A percentile compares a stretch with the other conserved stretches of the same genome.
Evolutionary conservation across 2,113 vertebrate species (phyloP).

Genomic region (Rostratula benghalensis): DNA sequence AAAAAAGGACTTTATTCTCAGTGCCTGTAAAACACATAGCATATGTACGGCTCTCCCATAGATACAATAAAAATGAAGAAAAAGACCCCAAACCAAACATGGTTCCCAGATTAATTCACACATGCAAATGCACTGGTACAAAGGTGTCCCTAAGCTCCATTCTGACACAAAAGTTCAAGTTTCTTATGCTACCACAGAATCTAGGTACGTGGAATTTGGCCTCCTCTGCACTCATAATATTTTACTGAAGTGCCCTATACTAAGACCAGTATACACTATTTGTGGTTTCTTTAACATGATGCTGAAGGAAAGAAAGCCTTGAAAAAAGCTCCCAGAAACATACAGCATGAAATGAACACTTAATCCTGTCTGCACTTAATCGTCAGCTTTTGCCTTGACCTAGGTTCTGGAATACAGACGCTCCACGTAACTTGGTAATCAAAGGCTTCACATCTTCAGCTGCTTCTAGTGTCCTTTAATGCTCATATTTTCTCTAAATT

Average conservation of each 20-base stretch:
- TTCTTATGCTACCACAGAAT: neutral
- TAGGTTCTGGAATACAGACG: neutral
- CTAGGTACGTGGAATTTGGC: neutral
- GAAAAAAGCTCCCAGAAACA: neutral
- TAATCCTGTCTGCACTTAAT: neutral
- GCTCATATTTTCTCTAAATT: neutral
- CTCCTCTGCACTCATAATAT: neutral
- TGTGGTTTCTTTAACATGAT: neutral
- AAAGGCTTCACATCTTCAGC: neutral
- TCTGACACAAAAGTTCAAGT: neutral
- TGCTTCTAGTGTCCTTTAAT: neutral
- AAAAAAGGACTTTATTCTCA: neutral
- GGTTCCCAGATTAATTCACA: neutral
- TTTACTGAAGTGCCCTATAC: neutral
- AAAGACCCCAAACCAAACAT: neutral
- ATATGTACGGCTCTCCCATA: neutral
- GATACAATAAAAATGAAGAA: neutral
- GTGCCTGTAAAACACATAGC: neutral
- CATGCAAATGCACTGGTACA: neutral
- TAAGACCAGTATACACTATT: neutral
- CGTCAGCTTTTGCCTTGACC: neutral
- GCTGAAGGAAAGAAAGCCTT: neutral
- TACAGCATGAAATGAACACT: neutral
- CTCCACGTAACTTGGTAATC: neutral
- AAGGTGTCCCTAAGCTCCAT: neutral